phyloP scores from a whole-genome alignment of 64 coral and sea anemone species.

The Montipora cactus region DNA sequence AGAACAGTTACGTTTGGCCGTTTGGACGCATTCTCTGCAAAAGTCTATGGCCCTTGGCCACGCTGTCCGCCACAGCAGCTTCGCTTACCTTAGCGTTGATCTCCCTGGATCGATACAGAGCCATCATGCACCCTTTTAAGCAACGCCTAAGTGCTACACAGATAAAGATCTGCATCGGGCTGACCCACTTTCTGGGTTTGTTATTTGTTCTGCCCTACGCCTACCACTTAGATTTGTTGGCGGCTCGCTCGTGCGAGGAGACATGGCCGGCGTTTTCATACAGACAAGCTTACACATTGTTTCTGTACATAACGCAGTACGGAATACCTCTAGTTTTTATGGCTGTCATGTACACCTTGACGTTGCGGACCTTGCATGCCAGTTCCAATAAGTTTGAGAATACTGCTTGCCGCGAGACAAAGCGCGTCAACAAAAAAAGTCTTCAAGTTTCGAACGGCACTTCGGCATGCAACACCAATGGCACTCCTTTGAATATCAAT shows the following conservation, averaged over 20 bases:
- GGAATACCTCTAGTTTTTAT: slow-evolving; percentile 64
- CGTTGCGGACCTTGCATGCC: slow-evolving; percentile 28
- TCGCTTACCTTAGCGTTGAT: slow-evolving; percentile 59
- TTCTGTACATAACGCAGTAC: slow-evolving; percentile 65
- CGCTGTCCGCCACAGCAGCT: slow-evolving; percentile 36
- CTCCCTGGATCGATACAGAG: slow-evolving; percentile 52
- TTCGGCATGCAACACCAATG: not conserved
- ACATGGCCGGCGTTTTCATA: slow-evolving; percentile 37
- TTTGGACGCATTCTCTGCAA: slow-evolving; percentile 65
- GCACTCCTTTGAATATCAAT: not conserved
- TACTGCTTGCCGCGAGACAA: not conserved
- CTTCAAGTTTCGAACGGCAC: not conserved
- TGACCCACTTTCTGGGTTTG: slow-evolving; percentile 30
- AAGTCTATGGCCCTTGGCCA: slow-evolving; percentile 66
- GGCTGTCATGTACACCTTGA: slow-evolving; percentile 58
- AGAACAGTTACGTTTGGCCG: slow-evolving; percentile 46
- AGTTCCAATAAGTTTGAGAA: slow-evolving; percentile 31
- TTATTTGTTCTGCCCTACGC: slow-evolving; percentile 31
- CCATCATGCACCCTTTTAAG: slow-evolving; percentile 41
- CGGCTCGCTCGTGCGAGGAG: slow-evolving; percentile 27
- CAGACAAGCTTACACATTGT: slow-evolving; percentile 66
- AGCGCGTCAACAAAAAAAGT: not conserved
- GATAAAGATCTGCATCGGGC: slow-evolving; percentile 37
- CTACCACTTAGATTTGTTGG: slow-evolving; percentile 17
- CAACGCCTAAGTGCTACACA: slow-evolving; percentile 3